phyloP scores from a whole-genome alignment of 2,888 invertebrate genomes.

The Alviniconcha strummeri region DNA sequence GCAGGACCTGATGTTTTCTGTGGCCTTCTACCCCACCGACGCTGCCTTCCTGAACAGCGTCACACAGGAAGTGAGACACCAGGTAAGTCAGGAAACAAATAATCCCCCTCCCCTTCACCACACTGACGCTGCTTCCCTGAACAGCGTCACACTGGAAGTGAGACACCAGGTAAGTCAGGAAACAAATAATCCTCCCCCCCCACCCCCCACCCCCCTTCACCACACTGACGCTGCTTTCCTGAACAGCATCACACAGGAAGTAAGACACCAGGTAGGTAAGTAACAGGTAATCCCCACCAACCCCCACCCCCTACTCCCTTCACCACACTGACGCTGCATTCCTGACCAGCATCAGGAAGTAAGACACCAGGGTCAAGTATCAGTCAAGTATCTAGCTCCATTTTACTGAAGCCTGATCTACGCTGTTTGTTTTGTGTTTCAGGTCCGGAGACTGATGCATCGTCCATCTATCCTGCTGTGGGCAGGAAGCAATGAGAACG shows the following conservation, averaged over 20 bases:
- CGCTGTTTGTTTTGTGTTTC: not conserved
- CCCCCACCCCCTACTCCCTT: too few relatives aligned
- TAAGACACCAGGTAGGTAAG: conserved; percentile 82
- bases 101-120: not conserved
- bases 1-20: conserved; percentile 99
- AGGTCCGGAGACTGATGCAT: conserved; percentile 83
- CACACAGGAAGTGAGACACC: conserved; percentile 84
- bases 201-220: conserved; percentile 81
- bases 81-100: conserved; percentile 76
- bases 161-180: conserved; percentile 81
- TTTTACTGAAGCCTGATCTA: too few relatives aligned
- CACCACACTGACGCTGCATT: too few relatives aligned
- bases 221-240: conserved; percentile 85
- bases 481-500: conserved; percentile 98
- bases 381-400: too few relatives aligned
- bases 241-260: conserved; percentile 83
- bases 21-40: conserved; percentile 91
- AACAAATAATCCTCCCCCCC: not conserved
- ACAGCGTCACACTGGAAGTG: conserved; percentile 85
- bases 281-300: not conserved
- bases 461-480: conserved; percentile 92
- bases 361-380: conserved; percentile 79
- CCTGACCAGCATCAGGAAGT: conserved; percentile 87
- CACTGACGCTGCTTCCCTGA: too few relatives aligned
- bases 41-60: conserved; percentile 84